These are phyloP conservation scores for Sapajus apella DNA, from an alignment of 2,113 vertebrate genomes.

Conservation along the genomic window DNA sequence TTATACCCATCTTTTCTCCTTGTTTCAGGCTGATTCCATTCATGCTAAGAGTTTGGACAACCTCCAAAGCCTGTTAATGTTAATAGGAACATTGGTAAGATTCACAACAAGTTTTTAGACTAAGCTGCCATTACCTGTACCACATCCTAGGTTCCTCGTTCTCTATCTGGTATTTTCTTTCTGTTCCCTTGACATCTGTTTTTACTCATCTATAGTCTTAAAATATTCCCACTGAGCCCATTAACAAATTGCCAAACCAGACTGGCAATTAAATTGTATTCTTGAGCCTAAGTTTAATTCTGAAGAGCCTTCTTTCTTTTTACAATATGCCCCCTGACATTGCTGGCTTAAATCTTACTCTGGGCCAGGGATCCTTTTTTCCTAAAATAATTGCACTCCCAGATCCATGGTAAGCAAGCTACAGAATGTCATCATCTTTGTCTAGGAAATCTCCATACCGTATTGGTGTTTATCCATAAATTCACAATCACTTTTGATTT, in stretches of 20 bases:
- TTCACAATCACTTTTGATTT: not conserved
- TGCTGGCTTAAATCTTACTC: not conserved
- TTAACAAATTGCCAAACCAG: not conserved
- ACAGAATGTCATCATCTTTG: not conserved
- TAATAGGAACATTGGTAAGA: not conserved
- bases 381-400: not conserved
- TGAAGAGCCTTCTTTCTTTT: not conserved
- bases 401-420: not conserved
- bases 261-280: not conserved
- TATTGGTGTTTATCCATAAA: not conserved
- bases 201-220: not conserved
- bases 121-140: not conserved
- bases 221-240: not conserved
- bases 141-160: not conserved
- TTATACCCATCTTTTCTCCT: not conserved
- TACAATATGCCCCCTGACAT: not conserved
- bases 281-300: constrained; percentile 9
- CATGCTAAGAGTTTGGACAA: not conserved
- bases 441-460: not conserved
- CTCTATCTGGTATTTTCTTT: not conserved
- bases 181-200: not conserved
- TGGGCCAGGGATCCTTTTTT: not conserved
- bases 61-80: not conserved
- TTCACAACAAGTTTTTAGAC: constrained; percentile 8
- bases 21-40: not conserved